Conservation (phyloP, 1,140 invertebrate species). For the Drosophila paulistorum region DNA sequence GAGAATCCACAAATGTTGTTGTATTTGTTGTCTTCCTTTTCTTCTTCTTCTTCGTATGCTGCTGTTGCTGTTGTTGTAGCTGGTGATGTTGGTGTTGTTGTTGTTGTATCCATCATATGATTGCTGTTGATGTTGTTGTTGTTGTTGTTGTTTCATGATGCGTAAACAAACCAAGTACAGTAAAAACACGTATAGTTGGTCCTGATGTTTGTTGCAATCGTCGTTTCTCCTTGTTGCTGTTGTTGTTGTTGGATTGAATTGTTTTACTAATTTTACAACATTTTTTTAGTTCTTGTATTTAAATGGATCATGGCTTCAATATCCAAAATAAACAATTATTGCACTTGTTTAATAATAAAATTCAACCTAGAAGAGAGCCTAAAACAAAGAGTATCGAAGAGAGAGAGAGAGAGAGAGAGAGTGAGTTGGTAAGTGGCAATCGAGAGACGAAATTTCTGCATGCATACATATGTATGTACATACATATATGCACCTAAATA, state of each 20-base stretch:
- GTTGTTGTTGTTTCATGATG: conserved; percentile 46
- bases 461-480: background rate
- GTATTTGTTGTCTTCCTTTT: conserved; percentile 22
- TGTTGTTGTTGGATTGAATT: conserved; percentile 24
- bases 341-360: conserved; percentile 59
- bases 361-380: conserved; percentile 15
- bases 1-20: conserved; percentile 46
- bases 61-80: conserved; percentile 13
- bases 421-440: background rate
- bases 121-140: conserved; percentile 12
- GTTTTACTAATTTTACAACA: background rate
- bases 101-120: background rate
- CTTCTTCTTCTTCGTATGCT: conserved; percentile 6
- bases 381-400: conserved; percentile 2
- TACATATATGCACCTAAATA: background rate
- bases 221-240: conserved; percentile 23
- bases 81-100: background rate
- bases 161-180: conserved; percentile 46
- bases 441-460: background rate
- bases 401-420: conserved; percentile 10
- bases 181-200: conserved; percentile 44
- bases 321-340: conserved; percentile 45
- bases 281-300: conserved; percentile 21
- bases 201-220: conserved; percentile 27
- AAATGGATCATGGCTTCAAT: conserved; percentile 56